Conservation (phyloP, 92 coral and sea anemone genomes). For the Epizoanthus illoricatus region DNA sequence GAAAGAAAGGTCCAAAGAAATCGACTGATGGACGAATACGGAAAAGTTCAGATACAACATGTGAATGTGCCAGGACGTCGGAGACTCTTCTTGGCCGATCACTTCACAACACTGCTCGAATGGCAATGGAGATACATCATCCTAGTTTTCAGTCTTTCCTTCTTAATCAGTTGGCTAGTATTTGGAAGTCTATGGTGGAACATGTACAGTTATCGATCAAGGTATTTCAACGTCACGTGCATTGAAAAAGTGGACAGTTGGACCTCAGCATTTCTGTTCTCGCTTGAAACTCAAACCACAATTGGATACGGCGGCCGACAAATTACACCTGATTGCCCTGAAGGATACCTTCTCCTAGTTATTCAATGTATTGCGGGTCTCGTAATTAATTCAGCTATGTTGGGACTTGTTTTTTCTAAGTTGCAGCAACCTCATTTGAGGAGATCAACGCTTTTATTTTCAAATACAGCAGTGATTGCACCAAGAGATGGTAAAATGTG, state of each 20-base stretch:
- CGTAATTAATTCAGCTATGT: constrained; percentile 56
- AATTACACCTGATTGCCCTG: constrained; percentile 74
- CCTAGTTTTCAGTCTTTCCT: constrained; percentile 63
- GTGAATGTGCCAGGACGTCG: constrained; percentile 67
- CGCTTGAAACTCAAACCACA: constrained; percentile 80
- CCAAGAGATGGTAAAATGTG: constrained; percentile 84
- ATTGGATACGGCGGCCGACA: constrained; percentile 80
- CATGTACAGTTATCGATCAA: constrained; percentile 60
- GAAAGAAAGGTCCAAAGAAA: constrained; percentile 50
- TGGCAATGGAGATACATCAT: constrained; percentile 87
- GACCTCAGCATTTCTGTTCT: constrained; percentile 74
- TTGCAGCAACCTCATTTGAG: constrained; percentile 66
- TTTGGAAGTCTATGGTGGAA: constrained; percentile 94
- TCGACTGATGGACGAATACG: constrained; percentile 68
- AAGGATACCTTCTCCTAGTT: constrained; percentile 60
- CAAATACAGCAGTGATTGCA: constrained; percentile 64
- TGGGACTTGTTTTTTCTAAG: constrained; percentile 75
- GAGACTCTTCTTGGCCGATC: constrained; percentile 71
- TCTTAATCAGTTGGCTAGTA: constrained; percentile 79
- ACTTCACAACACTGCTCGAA: constrained; percentile 90
- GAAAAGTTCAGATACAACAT: constrained; percentile 62
- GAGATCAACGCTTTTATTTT: constrained; percentile 57
- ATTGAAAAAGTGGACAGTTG: constrained; percentile 72
- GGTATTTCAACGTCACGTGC: constrained; percentile 54
- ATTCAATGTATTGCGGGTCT: constrained; percentile 70